phyloP scores from a whole-genome alignment of 2,888 invertebrate genomes.

The Cheilosia soror region DNA sequence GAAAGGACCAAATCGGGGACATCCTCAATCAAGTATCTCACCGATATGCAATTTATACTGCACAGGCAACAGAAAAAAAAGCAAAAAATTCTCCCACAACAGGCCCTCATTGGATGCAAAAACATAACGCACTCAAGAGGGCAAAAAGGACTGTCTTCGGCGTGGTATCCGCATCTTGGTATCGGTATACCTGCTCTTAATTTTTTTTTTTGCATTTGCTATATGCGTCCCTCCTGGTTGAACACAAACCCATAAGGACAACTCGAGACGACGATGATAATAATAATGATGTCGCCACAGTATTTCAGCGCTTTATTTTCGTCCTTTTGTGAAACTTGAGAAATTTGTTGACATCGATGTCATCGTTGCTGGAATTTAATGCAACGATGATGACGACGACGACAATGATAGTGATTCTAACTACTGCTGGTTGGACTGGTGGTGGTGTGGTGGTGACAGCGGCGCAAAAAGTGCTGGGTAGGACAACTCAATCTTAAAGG shows the following conservation, averaged over 20 bases:
- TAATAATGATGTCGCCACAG: constrained; percentile 74
- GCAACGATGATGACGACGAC: constrained; percentile 65
- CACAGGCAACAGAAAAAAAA: constrained; percentile 11
- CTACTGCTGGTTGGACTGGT: constrained; percentile 35
- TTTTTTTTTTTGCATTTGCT: constrained; percentile 19
- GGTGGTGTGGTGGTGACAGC: constrained; percentile 29
- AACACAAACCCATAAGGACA: constrained; percentile 56
- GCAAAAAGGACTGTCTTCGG: constrained; percentile 43
- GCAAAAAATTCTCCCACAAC: constrained; percentile 46
- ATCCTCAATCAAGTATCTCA: constrained; percentile 57
- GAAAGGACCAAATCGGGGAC: constrained; percentile 37
- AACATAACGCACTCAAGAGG: constrained; percentile 68
- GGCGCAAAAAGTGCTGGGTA: constrained; percentile 24
- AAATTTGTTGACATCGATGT: constrained; percentile 76
- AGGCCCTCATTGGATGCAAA: constrained; percentile 70
- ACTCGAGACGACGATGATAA: constrained; percentile 73
- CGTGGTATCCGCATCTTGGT: neutral
- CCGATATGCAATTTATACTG: constrained; percentile 63
- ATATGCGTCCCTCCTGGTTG: constrained; percentile 7
- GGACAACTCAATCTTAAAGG: constrained; percentile 65
- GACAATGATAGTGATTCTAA: constrained; percentile 45
- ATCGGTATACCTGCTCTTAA: constrained; percentile 26
- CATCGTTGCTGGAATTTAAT: constrained; percentile 74
- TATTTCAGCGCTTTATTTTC: constrained; percentile 61
- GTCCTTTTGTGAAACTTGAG: constrained; percentile 75